Percentiles rank a stretch among this genome's conserved stretches.
These are phyloP conservation scores for Sandelia bainsii DNA, from an alignment of 2,797 vertebrate genomes.

Conservation along the genomic window DNA sequence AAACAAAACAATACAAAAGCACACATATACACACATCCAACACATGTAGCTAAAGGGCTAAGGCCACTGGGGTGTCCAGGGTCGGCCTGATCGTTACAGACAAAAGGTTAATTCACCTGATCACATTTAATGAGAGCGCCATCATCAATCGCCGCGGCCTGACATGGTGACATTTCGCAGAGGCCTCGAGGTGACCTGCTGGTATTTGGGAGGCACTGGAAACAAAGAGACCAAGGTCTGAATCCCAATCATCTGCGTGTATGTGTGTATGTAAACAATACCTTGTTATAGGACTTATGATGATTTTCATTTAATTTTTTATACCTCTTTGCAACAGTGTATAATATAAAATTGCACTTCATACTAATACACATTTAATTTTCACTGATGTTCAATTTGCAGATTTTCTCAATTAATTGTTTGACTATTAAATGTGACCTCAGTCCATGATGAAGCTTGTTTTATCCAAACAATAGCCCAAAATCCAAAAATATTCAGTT, in stretches of 20 bases:
- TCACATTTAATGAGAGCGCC: conserved; percentile 73
- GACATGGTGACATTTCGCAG: conserved; percentile 73
- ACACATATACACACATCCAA: neutral
- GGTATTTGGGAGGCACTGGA: conserved; percentile 65
- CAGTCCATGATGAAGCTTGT: neutral
- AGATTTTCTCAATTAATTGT: too few relatives aligned
- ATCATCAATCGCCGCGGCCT: conserved; percentile 60
- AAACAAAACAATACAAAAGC: neutral
- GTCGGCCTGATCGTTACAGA: conserved; percentile 40
- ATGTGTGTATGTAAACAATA: neutral
- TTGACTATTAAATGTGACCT: too few relatives aligned
- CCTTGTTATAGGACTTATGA: too few relatives aligned
- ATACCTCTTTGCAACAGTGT: too few relatives aligned
- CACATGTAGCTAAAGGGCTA: conserved; percentile 10
- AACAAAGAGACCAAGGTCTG: conserved; percentile 48
- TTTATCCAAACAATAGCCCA: neutral
- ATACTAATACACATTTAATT: too few relatives aligned
- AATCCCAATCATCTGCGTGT: conserved; percentile 53
- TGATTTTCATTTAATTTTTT: too few relatives aligned
- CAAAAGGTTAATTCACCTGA: conserved; percentile 80
- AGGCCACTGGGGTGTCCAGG: conserved; percentile 40
- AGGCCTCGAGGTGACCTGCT: conserved; percentile 66
- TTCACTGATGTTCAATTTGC: too few relatives aligned
- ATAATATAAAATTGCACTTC: too few relatives aligned
- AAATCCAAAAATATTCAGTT: neutral